These are phyloP conservation scores for Marronus borbonicus DNA, from an alignment of 2,888 invertebrate genomes.

Conservation along the genomic window DNA sequence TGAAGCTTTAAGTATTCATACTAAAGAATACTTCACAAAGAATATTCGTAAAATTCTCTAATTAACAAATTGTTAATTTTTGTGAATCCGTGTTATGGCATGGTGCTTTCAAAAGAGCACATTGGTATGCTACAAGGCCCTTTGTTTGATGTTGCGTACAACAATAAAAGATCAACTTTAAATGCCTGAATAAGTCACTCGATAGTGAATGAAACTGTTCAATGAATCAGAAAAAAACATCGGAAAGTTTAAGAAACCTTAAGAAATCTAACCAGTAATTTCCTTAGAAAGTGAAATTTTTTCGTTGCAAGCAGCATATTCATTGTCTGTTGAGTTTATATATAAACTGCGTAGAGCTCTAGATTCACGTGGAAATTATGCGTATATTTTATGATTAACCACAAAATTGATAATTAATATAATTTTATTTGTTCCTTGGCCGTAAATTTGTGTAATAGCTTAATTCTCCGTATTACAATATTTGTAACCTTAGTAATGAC, in stretches of 20 bases:
- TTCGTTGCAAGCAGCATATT: background rate
- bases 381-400: background rate
- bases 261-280: background rate
- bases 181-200: background rate
- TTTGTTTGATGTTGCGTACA: too few species aligned
- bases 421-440: background rate
- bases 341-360: background rate
- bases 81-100: too few species aligned
- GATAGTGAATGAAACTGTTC: background rate
- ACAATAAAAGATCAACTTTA: background rate
- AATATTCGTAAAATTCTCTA: too few species aligned
- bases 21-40: too few species aligned
- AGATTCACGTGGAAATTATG: background rate
- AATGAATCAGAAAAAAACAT: background rate
- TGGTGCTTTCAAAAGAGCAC: too few species aligned
- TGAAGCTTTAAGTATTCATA: too few species aligned
- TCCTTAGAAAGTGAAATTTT: slow-evolving; percentile 24
- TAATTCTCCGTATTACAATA: background rate
- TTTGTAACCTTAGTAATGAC: background rate
- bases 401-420: background rate
- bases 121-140: too few species aligned
- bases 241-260: background rate
- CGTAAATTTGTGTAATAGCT: background rate
- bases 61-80: too few species aligned
- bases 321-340: background rate